Evolutionary conservation across 2,888 invertebrate genomes (phyloP), one percentile per base, ranked within the genome.

Genomic region (Zygothrica quintamaculata): DNA sequence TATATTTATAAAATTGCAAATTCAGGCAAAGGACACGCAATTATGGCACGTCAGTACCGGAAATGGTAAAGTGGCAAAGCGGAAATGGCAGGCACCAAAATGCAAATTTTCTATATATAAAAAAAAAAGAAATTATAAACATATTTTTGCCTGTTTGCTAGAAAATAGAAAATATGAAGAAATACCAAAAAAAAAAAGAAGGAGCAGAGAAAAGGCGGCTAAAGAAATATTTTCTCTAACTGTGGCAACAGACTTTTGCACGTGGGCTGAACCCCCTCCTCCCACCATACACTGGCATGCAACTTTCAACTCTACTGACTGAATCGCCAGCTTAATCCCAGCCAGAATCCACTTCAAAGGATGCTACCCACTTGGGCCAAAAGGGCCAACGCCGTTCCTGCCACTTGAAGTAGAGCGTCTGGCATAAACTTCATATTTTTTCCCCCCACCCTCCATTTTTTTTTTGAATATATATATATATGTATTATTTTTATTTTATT

Each of bases 51-150:
- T 84, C 77, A 84, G 50, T 55, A 65, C 62, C 84, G 74, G 84
- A 79, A 84, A 77, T 69, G 74, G 72, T 68, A 74, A 80, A 84
- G 72, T 84, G 79, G 72, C 74, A 84, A 74, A 75, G 58, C 84
- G 80, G 79, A 74, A 82, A 74, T 79, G 73, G 61, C 77, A 65
- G 62, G 46, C 61, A 78, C 36, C 69, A 58, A 76, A 66, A 84
- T 79, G 80, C 64, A 79, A 80, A 79, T 79, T n/a, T 74, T 74
- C 43, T 67, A 56, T 57, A 47, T 66, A 73, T 70, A 77, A 73
- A 70, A 78, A 47, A 69, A 73, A 73, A 77, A 73, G 73, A 78
- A 78, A 77, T 77, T 75, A 77, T 77, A 74, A 62, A 79, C 77
- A 80, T 74, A 71, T 74, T 77, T 56, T 77, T 56, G 26, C 36